Evolutionary conservation across 1,140 invertebrate genomes (phyloP), one percentile per base, ranked within the genome.

Genomic region (Drosophila tani): DNA sequence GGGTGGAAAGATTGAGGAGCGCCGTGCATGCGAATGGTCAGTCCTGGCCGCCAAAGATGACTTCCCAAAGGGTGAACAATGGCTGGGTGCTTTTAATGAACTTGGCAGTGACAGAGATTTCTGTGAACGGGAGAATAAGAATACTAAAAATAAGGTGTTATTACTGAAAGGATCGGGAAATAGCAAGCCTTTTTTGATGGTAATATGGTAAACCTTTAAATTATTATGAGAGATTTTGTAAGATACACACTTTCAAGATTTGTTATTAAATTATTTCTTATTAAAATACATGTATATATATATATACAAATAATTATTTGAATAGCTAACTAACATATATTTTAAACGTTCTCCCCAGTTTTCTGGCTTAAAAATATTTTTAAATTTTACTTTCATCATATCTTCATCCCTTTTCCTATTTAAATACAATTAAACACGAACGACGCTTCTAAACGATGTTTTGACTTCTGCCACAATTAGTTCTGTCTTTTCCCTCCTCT

Each of bases 1-100:
- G 81, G 76, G 53, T 74, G 58, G 46, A 74, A 73, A 74, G 55
- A 51, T 73, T 74, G 68, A 73, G 67, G 46, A 59, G 70, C 58
- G 21, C 41, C 55, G 55, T 60, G 70, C 70, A 73, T 74, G 70
- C 59, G 70, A 74, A 74, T 74, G 70, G 70, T 73, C 70, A 74
- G 70, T 73, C 38, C 21, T 21, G 38, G 46, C 24, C 29, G 19
- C 38, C 32, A n/a, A 73, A 73, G 69, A 73, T 43, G 51, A 51
- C 53, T 70, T 19, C 46, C n/a, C 53, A 73, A 74, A 73, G 68
- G 55, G 46, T 24, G 24, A 51, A 55, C 21, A 5, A 73, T 29
- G 59, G n/a, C 15, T 21, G 53, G 46, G 9, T 17, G 53, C 11
- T 51, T 38, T 73, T 60, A 73, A 73, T 73, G 67, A 73, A 73